phyloP scores from a whole-genome alignment of 1,140 invertebrate genomes.

The Hyles euphorbiae region DNA sequence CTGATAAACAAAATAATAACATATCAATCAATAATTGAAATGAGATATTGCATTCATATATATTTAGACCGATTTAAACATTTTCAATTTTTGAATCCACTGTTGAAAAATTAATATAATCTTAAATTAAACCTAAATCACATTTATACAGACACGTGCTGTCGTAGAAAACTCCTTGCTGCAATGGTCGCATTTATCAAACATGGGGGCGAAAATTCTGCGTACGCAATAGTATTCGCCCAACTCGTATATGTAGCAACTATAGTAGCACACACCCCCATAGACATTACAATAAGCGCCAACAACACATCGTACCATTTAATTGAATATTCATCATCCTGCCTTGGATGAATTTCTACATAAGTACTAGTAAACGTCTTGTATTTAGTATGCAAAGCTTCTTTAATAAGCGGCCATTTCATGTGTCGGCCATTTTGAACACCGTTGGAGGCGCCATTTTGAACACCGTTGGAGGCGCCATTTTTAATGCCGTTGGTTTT shows the following conservation, averaged over 20 bases:
- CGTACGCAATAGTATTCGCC: conserved; percentile 75
- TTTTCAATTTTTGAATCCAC: too few relatives aligned
- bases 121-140: not conserved
- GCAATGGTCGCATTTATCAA: conserved; percentile 76
- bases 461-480: not conserved
- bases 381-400: conserved; percentile 42
- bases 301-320: conserved; percentile 60
- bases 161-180: conserved; percentile 47
- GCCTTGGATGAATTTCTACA: conserved; percentile 15
- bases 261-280: conserved; percentile 76
- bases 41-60: too few relatives aligned
- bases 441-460: conserved; percentile 18
- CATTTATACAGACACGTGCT: not conserved
- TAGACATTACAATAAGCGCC: conserved; percentile 70
- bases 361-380: conserved; percentile 48
- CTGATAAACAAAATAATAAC: too few relatives aligned
- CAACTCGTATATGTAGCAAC: conserved; percentile 80
- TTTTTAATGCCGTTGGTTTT: conserved; percentile 9
- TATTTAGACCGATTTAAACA: too few relatives aligned
- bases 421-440: conserved; percentile 29
- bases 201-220: conserved; percentile 79
- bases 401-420: conserved; percentile 35
- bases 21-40: too few relatives aligned
- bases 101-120: too few relatives aligned
- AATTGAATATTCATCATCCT: conserved; percentile 37